Evolutionary conservation across 2,113 vertebrate species (phyloP), one percentile per base, ranked within the genome.

Genomic region (Oncorhynchus kisutch): DNA sequence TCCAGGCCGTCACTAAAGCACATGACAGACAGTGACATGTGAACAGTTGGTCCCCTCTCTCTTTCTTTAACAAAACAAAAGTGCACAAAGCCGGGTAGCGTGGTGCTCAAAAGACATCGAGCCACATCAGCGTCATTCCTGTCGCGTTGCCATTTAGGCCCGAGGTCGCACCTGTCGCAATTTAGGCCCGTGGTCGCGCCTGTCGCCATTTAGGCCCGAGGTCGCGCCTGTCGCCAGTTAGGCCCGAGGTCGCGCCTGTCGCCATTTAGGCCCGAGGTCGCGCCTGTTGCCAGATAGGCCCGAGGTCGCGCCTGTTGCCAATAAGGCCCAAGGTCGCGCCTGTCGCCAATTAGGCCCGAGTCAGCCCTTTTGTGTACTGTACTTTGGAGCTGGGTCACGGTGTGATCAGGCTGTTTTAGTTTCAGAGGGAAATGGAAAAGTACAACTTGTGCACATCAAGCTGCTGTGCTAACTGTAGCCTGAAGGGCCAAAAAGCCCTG

Each of bases 341-440:
- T 27, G 51, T 14, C 18, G 13, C 3, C 51, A 31, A 5, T 60
- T 64, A 16, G 60, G 24, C 60, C 9, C 60, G 2, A 20, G 66
- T 29, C 18, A 20, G 5, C 16, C 27, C 29, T 11, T 18, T 39
- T 20, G 31, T 60, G 14, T 0, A 2, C 62, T 3, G 48, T 65
- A 69, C 65, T n/a, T 76, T 34, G 48, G 27, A 79, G 71, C 66
- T 45, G 70, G 59, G 75, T 39, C 68, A 11, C 8, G 3, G 8
- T 24, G 39, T 67, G 13, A 64, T 57, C 31, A 73, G 73, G 75
- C 60, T 18, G 18, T 22, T n/a, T 70, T 67, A 64, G 51, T 54
- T 24, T 71, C 6, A 12, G 54, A 1, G 45, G 12, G 72, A 1
- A 79, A 73, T 81, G 82, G 82, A 84, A 88, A 88, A 84, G 64